Conservation (phyloP, 1,140 invertebrate species). For the Ericerus pela region DNA sequence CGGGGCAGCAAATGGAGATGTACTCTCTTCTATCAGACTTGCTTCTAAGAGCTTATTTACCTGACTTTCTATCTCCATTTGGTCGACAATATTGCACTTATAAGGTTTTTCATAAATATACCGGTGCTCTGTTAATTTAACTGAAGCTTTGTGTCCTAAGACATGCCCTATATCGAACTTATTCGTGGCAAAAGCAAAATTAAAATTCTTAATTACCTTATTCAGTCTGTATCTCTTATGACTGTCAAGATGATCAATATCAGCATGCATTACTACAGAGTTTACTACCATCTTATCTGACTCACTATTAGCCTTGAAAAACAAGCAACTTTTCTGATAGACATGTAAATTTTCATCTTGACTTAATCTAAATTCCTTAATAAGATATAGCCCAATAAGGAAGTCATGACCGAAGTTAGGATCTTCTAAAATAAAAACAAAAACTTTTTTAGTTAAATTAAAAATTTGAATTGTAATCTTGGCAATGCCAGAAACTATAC, state of each 20-base stretch:
- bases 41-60: constrained; percentile 17
- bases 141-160: constrained; percentile 25
- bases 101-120: too few species aligned
- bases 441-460: constrained; percentile 1
- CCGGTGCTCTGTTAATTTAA: constrained; percentile 24
- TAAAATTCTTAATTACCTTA: constrained; percentile 23
- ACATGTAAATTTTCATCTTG: too few species aligned
- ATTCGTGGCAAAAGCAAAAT: constrained; percentile 24
- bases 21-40: too few species aligned
- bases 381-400: constrained; percentile 16
- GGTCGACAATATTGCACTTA: constrained; percentile 13
- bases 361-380: constrained; percentile 18
- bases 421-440: constrained; percentile 9
- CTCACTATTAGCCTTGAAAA: background rate
- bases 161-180: constrained; percentile 24
- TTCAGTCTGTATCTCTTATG: constrained; percentile 23
- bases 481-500: background rate
- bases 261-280: constrained; percentile 21
- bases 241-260: constrained; percentile 22
- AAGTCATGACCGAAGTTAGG: too few species aligned
- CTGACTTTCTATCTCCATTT: constrained; percentile 19
- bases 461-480: constrained; percentile 3
- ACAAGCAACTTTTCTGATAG: too few species aligned
- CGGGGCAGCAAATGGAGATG: constrained; percentile 18
- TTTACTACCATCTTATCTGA: background rate